A percentile compares a stretch with the other conserved stretches of the same genome.
These are phyloP conservation scores for Falco novaeseelandiae DNA, from an alignment of 2,797 vertebrate genomes.

Conservation along the genomic window DNA sequence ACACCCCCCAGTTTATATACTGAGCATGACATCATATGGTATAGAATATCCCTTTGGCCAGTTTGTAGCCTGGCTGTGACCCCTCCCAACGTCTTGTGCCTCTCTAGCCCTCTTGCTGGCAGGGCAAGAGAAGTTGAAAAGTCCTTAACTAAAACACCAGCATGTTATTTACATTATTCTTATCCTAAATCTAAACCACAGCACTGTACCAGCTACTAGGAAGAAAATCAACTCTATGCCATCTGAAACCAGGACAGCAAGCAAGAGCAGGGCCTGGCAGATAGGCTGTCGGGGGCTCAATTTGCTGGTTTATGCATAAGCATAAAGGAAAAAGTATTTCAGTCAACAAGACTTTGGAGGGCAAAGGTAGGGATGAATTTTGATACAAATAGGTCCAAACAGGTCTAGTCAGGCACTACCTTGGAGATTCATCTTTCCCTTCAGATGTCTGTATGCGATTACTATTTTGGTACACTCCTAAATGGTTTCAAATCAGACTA, in stretches of 20 bases:
- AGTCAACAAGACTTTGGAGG: not conserved
- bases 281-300: rapidly evolving
- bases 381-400: not conserved
- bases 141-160: too few species aligned
- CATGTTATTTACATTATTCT: too few species aligned
- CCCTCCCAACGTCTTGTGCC: too few species aligned
- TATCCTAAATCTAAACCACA: too few species aligned
- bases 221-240: too few species aligned
- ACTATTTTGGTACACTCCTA: not conserved
- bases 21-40: too few species aligned
- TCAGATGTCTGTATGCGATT: not conserved
- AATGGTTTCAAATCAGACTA: not conserved
- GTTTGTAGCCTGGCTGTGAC: too few species aligned
- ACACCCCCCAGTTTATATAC: too few species aligned
- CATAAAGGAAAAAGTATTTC: not conserved
- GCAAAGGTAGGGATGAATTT: not conserved
- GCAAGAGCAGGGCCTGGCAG: not conserved
- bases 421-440: not conserved
- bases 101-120: too few species aligned
- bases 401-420: not conserved
- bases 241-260: not conserved
- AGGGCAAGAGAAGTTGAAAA: too few species aligned
- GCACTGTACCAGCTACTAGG: too few species aligned
- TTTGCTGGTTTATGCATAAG: not conserved
- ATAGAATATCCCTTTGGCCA: too few species aligned